Conservation (phyloP, 1,140 invertebrate genomes). For the Palaemon carinicauda region DNA sequence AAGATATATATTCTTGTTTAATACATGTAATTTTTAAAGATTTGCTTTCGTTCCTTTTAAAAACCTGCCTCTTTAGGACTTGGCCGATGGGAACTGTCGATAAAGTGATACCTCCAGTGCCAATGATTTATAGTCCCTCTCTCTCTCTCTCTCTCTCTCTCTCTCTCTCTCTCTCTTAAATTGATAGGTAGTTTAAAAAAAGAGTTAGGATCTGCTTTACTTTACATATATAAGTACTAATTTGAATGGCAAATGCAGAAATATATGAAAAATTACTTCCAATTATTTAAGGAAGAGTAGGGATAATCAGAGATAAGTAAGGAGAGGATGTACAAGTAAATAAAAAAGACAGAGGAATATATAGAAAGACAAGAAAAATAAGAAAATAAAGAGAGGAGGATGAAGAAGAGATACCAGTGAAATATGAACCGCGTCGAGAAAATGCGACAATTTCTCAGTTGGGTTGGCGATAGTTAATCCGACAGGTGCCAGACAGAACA, state of each 20-base stretch:
- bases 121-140: neutral
- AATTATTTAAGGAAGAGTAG: slow-evolving; percentile 63
- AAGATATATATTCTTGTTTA: neutral
- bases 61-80: neutral
- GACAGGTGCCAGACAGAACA: slow-evolving; percentile 54
- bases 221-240: neutral
- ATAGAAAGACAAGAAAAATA: neutral
- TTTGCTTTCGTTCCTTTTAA: neutral
- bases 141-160: slow-evolving; percentile 29
- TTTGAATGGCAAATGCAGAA: neutral
- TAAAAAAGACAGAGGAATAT: neutral
- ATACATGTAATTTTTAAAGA: neutral
- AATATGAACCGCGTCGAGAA: slow-evolving; percentile 54
- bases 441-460: slow-evolving; percentile 57
- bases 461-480: slow-evolving; percentile 41
- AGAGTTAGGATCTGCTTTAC: neutral
- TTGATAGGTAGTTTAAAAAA: neutral
- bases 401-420: slow-evolving; percentile 25
- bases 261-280: neutral
- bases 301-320: slow-evolving; percentile 68
- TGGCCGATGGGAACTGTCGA: no score
- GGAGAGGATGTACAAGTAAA: neutral
- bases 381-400: neutral
- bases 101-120: no score
- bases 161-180: neutral